Conservation (phyloP, 2,113 vertebrate genomes). For the Phocoena phocoena region DNA sequence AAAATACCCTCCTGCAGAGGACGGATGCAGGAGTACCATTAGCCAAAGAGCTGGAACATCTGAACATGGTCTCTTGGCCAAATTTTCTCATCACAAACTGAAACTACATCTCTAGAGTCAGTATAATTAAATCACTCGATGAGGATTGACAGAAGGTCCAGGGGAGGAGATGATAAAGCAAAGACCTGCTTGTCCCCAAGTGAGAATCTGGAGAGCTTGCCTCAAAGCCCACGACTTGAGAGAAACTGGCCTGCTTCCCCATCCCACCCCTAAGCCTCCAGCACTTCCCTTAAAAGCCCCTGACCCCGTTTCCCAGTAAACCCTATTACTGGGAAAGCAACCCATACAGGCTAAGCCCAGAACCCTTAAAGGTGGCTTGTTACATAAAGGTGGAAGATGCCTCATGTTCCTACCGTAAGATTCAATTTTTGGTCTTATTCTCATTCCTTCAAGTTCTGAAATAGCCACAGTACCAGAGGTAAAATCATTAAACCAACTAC, state of each 20-base stretch:
- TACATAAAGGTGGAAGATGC: neutral
- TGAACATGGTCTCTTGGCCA: neutral
- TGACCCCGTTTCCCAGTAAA: neutral
- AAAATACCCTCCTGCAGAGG: neutral
- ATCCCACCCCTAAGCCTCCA: neutral
- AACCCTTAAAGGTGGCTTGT: neutral
- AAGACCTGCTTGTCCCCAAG: neutral
- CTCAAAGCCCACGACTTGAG: neutral
- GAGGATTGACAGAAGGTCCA: neutral
- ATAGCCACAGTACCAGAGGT: neutral
- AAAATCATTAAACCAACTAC: neutral
- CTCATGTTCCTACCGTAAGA: neutral
- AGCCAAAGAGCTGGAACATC: neutral
- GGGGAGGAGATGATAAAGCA: neutral
- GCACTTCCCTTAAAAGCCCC: neutral
- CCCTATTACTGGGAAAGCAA: neutral
- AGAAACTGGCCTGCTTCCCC: neutral
- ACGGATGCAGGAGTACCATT: neutral
- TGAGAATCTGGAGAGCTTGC: neutral
- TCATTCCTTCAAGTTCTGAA: neutral
- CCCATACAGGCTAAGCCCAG: neutral
- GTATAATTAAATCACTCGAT: neutral
- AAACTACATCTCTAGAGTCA: neutral
- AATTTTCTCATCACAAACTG: slow-evolving; percentile 10
- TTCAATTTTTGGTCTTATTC: neutral